Conservation (phyloP, 2,888 invertebrate genomes). For the Drosophila birchii region DNA sequence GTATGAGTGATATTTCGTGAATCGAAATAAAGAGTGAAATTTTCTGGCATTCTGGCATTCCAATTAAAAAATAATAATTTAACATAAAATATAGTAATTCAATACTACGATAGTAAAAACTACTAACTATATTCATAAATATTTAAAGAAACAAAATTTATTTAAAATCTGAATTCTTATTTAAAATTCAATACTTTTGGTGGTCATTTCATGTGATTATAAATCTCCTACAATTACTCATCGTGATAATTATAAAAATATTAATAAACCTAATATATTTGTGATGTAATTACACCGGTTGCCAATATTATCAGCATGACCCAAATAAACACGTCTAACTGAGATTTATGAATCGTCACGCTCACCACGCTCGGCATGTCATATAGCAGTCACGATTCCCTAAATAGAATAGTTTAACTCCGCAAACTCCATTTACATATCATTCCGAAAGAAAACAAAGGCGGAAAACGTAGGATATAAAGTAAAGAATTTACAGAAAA, state of each 20-base stretch:
- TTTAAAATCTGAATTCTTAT: no score
- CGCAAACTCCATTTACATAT: slow-evolving; percentile 3
- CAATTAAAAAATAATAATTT: no score
- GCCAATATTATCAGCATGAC: slow-evolving; percentile 10
- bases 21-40: no score
- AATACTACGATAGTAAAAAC: no score
- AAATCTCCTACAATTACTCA: background rate
- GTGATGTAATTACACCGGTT: background rate
- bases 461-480: background rate
- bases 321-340: slow-evolving; percentile 7
- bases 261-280: background rate
- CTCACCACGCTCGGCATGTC: background rate
- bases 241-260: background rate
- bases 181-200: no score
- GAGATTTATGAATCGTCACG: slow-evolving; percentile 8
- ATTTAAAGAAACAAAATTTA: no score
- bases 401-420: slow-evolving; percentile 14
- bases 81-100: no score
- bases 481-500: background rate
- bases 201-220: background rate
- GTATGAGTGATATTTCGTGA: background rate
- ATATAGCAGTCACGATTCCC: slow-evolving; percentile 3
- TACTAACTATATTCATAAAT: no score
- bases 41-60: no score
- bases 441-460: background rate